Evolutionary conservation across 2,888 invertebrate genomes (phyloP), one percentile per base, ranked within the genome.

Genomic region (Hirtodrosophila histrioides): DNA sequence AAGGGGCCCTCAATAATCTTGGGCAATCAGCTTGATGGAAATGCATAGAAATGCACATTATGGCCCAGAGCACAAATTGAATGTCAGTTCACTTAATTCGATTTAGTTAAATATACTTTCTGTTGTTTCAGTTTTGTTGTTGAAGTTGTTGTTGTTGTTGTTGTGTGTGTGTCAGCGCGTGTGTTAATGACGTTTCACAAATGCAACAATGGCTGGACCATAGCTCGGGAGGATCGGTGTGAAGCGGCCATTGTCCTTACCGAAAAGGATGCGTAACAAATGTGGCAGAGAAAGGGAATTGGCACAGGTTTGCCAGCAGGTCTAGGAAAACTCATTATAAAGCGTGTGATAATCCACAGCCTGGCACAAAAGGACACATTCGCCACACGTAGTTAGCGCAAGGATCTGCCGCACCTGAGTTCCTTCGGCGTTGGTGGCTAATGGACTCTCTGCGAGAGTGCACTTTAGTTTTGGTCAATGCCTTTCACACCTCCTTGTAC

Each of bases 311-410:
- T 82, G 82, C 84, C 78, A 69, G 71, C 83, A 69, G 80, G 75
- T 83, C 77, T 69, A 51, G 48, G 54, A 62, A 78, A 84, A 83
- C 77, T 75, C 79, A 83, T 86, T 85, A 81, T 63, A 58, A 51
- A 69, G 66, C 77, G 88, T 89, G 89, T 85, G 86, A 89, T 88
- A 88, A 88, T 89, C 86, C 79, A 77, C 75, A 84, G 73, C 40
- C 50, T 46, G 50, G 55, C 57, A 78, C 77, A 71, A 75, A 76
- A 72, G 79, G 60, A 70, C 68, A 70, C 82, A 89, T 89, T 89
- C 79, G 88, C 81, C 77, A 89, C 89, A 88, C 87, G 68, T 89
- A 77, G 89, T 89, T 89, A 88, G 84, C 82, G 75, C 65, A 72
- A 82, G 69, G 81, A 75, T 5, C 17, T 17, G 17, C 17, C 17